Conservation (phyloP, 2,888 invertebrate genomes). For the Drosophila picticornis region DNA sequence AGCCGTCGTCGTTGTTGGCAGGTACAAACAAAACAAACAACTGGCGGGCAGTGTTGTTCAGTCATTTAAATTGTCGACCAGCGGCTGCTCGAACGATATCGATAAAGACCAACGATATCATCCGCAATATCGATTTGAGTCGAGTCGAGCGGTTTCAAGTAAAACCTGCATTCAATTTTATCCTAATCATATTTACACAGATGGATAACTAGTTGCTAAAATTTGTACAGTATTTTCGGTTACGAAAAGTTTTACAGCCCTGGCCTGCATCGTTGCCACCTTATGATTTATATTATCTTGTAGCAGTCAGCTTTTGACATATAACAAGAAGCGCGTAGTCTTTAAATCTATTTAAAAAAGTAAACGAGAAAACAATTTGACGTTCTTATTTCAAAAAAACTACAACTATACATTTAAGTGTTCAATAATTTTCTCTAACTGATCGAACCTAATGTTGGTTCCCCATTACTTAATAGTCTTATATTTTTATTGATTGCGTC, state of each 20-base stretch:
- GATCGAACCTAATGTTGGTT: neutral
- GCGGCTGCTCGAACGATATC: constrained; percentile 21
- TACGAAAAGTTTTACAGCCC: neutral
- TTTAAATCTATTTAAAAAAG: neutral
- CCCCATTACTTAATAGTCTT: neutral
- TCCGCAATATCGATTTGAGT: neutral
- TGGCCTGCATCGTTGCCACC: constrained; percentile 24
- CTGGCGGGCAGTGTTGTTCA: constrained; percentile 57
- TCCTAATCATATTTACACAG: neutral
- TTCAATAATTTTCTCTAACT: neutral
- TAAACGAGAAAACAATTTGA: neutral
- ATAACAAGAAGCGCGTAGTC: neutral
- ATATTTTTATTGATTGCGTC: constrained; percentile 2
- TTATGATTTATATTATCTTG: too few relatives aligned
- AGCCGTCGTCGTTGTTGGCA: constrained; percentile 62
- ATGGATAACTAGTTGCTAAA: neutral
- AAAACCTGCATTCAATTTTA: neutral
- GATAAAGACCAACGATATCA: constrained; percentile 3
- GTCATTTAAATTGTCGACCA: constrained; percentile 5
- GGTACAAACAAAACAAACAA: constrained; percentile 72
- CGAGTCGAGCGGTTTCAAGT: neutral
- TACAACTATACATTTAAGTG: neutral
- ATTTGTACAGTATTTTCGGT: neutral
- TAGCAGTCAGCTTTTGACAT: constrained; percentile 13
- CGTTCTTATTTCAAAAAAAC: neutral